Evolutionary conservation across 1,140 invertebrate genomes (phyloP).

Genomic region (Riptortus pedestris): DNA sequence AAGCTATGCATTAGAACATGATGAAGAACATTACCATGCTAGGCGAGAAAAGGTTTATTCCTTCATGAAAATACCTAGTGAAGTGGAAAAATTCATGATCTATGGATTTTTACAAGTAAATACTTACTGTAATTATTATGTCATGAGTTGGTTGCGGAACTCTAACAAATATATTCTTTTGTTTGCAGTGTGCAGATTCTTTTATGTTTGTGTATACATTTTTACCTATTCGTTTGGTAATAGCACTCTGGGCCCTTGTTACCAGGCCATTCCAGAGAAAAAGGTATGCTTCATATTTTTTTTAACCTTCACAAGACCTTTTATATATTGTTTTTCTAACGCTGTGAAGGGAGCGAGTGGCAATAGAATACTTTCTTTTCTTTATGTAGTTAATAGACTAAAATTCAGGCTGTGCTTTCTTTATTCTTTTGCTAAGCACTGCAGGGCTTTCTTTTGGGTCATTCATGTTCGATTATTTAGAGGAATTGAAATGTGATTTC

Average conservation of each 20-base stretch:
- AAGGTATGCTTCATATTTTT: constrained; percentile 42
- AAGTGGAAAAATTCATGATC: constrained; percentile 85
- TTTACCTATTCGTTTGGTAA: constrained; percentile 80
- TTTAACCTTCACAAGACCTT: too few relatives aligned
- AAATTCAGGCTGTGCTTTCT: too few relatives aligned
- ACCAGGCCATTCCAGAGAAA: constrained; percentile 61
- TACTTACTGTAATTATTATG: background rate
- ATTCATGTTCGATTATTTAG: too few relatives aligned
- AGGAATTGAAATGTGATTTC: too few relatives aligned
- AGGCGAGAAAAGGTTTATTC: constrained; percentile 92
- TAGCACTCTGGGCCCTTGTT: constrained; percentile 71
- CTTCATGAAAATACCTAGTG: constrained; percentile 90
- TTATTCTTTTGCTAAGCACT: too few relatives aligned
- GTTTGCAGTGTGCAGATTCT: constrained; percentile 81
- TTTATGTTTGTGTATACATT: constrained; percentile 97
- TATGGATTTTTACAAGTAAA: constrained; percentile 84
- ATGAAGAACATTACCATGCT: constrained; percentile 86
- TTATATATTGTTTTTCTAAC: too few relatives aligned
- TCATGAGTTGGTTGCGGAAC: background rate
- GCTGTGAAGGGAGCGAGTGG: too few relatives aligned
- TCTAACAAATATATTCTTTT: constrained; percentile 19
- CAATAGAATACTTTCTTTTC: too few relatives aligned
- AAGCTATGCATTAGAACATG: constrained; percentile 83
- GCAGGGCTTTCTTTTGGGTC: too few relatives aligned
- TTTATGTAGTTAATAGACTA: too few relatives aligned